Percentiles rank a stretch among this genome's conserved stretches.
These are phyloP conservation scores for Parus major DNA, from an alignment of 2,113 vertebrate species.

Conservation along the genomic window DNA sequence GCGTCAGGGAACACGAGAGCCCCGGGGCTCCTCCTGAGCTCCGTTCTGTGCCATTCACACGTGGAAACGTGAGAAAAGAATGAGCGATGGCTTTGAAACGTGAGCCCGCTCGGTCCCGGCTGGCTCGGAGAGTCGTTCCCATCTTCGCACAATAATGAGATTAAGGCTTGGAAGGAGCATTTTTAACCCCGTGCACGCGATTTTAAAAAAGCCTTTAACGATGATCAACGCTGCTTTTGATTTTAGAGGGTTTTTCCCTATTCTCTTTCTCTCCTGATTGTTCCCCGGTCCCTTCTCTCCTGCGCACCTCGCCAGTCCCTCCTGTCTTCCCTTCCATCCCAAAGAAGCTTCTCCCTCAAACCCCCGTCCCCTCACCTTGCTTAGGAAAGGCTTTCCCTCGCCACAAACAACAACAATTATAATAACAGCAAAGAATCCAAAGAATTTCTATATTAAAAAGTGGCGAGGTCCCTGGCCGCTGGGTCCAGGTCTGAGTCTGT, in stretches of 20 bases:
- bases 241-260: background rate
- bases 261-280: background rate
- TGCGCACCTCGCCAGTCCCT: background rate
- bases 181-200: background rate
- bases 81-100: slow-evolving; percentile 46
- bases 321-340: background rate
- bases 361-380: background rate
- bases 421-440: slow-evolving; percentile 33
- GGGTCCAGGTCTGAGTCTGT: slow-evolving; percentile 56
- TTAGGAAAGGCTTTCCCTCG: background rate
- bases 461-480: background rate
- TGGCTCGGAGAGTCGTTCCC: background rate
- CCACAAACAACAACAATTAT: slow-evolving; percentile 1
- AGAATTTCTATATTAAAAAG: slow-evolving; percentile 65
- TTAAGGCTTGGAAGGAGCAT: background rate
- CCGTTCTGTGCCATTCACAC: slow-evolving; percentile 1
- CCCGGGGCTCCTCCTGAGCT: background rate
- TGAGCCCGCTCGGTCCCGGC: background rate
- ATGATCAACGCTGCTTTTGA: background rate
- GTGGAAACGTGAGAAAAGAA: slow-evolving; percentile 46
- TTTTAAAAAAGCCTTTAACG: background rate
- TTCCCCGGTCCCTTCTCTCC: background rate
- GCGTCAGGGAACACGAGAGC: background rate
- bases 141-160: background rate
- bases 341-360: background rate